A percentile compares a stretch with the other conserved stretches of the same genome.
Evolutionary conservation across 2,797 vertebrate species (phyloP).

Genomic region (Clarias fuscus): DNA sequence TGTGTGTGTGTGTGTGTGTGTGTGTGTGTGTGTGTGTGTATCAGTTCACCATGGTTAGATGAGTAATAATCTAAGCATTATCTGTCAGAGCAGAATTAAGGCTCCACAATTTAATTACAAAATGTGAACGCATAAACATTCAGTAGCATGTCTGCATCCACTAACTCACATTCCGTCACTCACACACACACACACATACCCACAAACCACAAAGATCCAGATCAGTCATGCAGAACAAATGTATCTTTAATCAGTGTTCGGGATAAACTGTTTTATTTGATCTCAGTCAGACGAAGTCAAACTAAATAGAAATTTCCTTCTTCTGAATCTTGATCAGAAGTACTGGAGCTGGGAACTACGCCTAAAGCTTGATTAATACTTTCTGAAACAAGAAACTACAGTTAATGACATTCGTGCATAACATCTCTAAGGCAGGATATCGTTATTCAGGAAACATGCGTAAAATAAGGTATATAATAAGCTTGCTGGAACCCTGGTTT

Average conservation of each 20-base stretch:
- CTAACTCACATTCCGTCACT: constrained; percentile 13
- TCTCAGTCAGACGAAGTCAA: constrained; percentile 10
- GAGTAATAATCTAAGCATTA: constrained; percentile 35
- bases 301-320: neutral
- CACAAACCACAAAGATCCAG: constrained; percentile 17
- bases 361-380: neutral
- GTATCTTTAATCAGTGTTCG: constrained; percentile 48
- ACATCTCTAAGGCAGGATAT: neutral
- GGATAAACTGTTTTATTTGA: constrained; percentile 44
- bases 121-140: constrained; percentile 32
- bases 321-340: neutral
- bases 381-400: neutral
- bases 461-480: neutral
- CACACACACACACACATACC: constrained; percentile 5
- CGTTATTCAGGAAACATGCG: neutral
- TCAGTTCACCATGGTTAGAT: constrained; percentile 2
- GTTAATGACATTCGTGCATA: neutral
- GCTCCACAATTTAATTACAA: constrained; percentile 39
- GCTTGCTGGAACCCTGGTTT: neutral
- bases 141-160: constrained; percentile 24
- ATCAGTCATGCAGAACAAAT: constrained; percentile 32
- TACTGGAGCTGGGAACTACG: neutral
- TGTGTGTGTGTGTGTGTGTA: constrained; percentile 9
- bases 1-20: neutral
- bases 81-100: constrained; percentile 33